Conservation (phyloP, 2,888 invertebrate genomes). For the Sussaba pulchella region DNA sequence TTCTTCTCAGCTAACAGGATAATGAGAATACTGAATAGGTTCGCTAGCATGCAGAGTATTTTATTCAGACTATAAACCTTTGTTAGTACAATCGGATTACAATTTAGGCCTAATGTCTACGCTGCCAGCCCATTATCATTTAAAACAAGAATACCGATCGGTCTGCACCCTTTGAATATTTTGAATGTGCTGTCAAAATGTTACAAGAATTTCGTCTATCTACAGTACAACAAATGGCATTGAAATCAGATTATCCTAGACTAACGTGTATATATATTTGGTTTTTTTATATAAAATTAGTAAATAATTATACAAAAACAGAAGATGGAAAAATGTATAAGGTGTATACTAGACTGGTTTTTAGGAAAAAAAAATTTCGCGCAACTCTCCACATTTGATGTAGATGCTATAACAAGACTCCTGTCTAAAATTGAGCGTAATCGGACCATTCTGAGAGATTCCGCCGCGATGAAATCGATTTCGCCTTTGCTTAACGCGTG, state of each 20-base stretch:
- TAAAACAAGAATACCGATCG: not conserved
- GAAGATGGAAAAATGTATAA: constrained; percentile 17
- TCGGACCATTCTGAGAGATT: no score
- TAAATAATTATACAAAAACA: constrained; percentile 14
- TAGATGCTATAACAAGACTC: no score
- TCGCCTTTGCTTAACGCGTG: no score
- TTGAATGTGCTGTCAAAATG: not conserved
- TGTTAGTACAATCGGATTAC: constrained; percentile 25
- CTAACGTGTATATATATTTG: not conserved
- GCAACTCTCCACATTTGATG: no score
- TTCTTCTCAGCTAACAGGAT: no score
- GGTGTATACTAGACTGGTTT: no score
- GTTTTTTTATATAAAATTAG: constrained; percentile 15
- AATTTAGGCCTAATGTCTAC: not conserved
- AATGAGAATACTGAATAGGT: not conserved
- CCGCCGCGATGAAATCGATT: no score
- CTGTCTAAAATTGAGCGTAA: no score
- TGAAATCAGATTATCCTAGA: not conserved
- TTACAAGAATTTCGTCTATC: not conserved
- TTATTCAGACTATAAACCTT: constrained; percentile 12
- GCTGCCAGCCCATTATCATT: not conserved
- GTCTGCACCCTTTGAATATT: not conserved
- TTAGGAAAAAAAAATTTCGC: no score
- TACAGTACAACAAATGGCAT: constrained; percentile 3
- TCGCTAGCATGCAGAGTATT: not conserved